Evolutionary conservation across 2,113 vertebrate genomes (phyloP).

Genomic region (Okapia johnstoni): DNA sequence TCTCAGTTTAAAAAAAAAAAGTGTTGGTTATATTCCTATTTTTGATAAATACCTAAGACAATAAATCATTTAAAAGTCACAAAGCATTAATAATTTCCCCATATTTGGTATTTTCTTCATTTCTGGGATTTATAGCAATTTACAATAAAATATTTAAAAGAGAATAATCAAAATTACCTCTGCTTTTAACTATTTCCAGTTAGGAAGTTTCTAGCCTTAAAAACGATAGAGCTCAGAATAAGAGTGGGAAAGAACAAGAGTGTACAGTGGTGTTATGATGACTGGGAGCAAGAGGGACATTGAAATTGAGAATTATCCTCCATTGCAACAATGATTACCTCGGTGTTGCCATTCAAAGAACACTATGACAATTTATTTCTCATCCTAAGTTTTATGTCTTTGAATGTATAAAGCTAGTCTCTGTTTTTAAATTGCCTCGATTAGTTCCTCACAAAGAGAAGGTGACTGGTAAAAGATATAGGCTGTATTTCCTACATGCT

Average conservation of each 20-base stretch:
- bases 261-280: accelerated
- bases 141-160: not conserved
- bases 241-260: accelerated
- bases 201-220: not conserved
- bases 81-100: not conserved
- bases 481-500: not conserved
- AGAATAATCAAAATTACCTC: not conserved
- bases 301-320: too few species aligned
- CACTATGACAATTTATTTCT: not conserved
- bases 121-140: not conserved
- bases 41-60: not conserved
- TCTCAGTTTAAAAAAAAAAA: not conserved
- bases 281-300: not conserved
- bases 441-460: not conserved
- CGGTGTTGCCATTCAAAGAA: not conserved
- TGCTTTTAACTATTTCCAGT: not conserved
- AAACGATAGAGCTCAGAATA: not conserved
- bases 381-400: not conserved
- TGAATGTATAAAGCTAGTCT: not conserved
- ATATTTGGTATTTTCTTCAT: not conserved
- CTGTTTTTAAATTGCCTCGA: not conserved
- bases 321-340: not conserved
- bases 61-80: not conserved
- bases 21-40: not conserved
- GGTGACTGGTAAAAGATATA: not conserved